A percentile compares a stretch with the other conserved stretches of the same genome.
Evolutionary conservation across 2,888 invertebrate genomes (phyloP).

Genomic region (Drosophila atripex): DNA sequence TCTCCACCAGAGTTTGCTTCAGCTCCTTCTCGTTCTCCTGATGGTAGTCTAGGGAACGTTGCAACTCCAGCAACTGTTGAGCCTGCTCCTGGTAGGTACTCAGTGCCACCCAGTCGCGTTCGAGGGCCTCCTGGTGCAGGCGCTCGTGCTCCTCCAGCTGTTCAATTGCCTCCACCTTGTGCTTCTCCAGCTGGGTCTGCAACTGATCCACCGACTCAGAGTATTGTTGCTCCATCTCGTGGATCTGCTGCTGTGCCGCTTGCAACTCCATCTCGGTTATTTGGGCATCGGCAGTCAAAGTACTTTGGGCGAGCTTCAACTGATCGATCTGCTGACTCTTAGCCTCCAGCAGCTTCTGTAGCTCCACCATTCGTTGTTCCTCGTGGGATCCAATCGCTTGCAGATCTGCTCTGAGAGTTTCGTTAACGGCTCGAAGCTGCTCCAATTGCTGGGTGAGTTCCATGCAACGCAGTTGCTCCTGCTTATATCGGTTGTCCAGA

Average conservation of each 20-base stretch:
- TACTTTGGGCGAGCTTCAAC: conserved; percentile 82
- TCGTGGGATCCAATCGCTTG: conserved; percentile 66
- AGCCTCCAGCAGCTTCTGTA: conserved; percentile 43
- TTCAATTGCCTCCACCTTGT: conserved; percentile 60
- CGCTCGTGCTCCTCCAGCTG: conserved; percentile 72
- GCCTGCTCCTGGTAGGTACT: conserved; percentile 85
- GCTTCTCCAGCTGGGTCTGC: conserved; percentile 59
- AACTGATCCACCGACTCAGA: conserved; percentile 75
- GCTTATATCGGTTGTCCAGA: conserved; percentile 81
- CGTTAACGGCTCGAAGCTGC: conserved; percentile 72
- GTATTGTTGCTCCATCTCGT: conserved; percentile 74
- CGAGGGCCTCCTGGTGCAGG: conserved; percentile 84
- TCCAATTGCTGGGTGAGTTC: conserved; percentile 75
- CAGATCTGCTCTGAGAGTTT: conserved; percentile 75
- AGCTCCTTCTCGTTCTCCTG: conserved; percentile 84
- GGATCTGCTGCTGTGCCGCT: conserved; percentile 73
- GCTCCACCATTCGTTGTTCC: conserved; percentile 47
- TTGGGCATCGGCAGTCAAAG: conserved; percentile 75
- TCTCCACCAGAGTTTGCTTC: conserved; percentile 80
- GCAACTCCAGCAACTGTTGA: conserved; percentile 84
- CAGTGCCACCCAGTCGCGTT: conserved; percentile 86
- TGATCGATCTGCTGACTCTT: conserved; percentile 78
- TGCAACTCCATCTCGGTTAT: conserved; percentile 78
- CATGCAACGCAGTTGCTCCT: conserved; percentile 78
- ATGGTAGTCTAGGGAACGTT: conserved; percentile 81